Base-by-base conservation (phyloP, 1,140 invertebrate species). In the Streblospio benedicti region DNA sequence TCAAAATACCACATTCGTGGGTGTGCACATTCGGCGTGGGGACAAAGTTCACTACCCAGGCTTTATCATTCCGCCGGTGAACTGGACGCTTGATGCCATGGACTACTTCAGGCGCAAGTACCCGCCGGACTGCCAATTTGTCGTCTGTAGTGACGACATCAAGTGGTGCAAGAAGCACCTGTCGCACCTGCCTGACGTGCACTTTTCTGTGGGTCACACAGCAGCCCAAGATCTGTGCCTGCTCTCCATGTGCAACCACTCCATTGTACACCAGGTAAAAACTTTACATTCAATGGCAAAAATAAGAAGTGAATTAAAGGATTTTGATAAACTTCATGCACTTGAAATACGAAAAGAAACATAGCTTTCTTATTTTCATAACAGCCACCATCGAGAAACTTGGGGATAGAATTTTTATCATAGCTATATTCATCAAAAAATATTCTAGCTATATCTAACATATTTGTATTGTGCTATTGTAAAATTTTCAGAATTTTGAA, bases 1-100 rank as follows among this genome's bases (percentile, higher is more conserved):
- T 16, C 23, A 28, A 47, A 53, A 28, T 18, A 32, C 33, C 4
- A 53, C 51, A 9, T 18, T 53, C 12, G 31, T 53, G 20, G 51
- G 25, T 6, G 2, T 53, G 25, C 51, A 53, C 51, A n/a, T 53
- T n/a, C 25, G 51, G n/a, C 51, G 51, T 18, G 51, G 51, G 23
- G 51, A 53, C 23, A 6, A 30, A 27, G 4, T n/a, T 9, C 38
- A 41, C 18, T 9, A 33, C 0, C 4, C 14, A 20, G 25, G 25
- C n/a, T 53, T 31, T 32, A 3, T 3, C 6, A 32, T 38, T 1
- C 4, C 6, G 20, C 2, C 9, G 27, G 33, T 9, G 31, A 31
- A 18, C 27, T 53, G 33, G 27, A 27, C 14, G 27, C 5, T 27
- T 5, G 20, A 53, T 3, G 51, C 51, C 23, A 53, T 53, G 51